Conservation (phyloP, 2,113 vertebrate genomes). For the Ibidorhyncha struthersii region DNA sequence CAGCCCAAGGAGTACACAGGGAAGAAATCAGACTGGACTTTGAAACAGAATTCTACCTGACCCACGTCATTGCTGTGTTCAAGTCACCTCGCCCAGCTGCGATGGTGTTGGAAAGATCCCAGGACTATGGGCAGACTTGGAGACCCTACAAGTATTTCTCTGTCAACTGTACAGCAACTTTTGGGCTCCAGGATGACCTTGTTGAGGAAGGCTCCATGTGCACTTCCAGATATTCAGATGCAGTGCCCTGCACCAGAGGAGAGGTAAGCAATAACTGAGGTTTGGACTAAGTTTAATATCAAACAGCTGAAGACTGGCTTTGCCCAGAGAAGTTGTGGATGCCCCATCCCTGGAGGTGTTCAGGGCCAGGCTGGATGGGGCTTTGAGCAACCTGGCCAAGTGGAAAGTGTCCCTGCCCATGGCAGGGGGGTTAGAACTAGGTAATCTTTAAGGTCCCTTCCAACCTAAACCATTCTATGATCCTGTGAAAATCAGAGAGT, state of each 20-base stretch:
- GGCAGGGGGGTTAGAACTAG: too few species aligned
- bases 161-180: constrained; percentile 82
- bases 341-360: too few species aligned
- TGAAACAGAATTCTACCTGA: constrained; percentile 83
- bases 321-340: too few species aligned
- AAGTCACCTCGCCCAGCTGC: constrained; percentile 85
- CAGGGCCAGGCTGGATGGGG: too few species aligned
- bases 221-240: constrained; percentile 85
- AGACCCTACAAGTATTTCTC: constrained; percentile 85
- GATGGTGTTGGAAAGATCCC: constrained; percentile 85
- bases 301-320: not conserved
- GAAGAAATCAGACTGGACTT: constrained; percentile 87
- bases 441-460: too few species aligned
- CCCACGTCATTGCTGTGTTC: constrained; percentile 85
- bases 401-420: too few species aligned
- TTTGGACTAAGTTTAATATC: not conserved
- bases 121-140: constrained; percentile 85
- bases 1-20: constrained; percentile 69
- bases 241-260: constrained; percentile 82
- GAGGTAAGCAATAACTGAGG: constrained; percentile 78
- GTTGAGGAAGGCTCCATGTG: constrained; percentile 78
- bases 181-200: constrained; percentile 82
- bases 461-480: too few species aligned
- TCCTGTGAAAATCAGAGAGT: not conserved
- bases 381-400: too few species aligned